A percentile compares a stretch with the other conserved stretches of the same genome.
phyloP scores from a whole-genome alignment of 2,113 vertebrate species.

The Equus przewalskii region DNA sequence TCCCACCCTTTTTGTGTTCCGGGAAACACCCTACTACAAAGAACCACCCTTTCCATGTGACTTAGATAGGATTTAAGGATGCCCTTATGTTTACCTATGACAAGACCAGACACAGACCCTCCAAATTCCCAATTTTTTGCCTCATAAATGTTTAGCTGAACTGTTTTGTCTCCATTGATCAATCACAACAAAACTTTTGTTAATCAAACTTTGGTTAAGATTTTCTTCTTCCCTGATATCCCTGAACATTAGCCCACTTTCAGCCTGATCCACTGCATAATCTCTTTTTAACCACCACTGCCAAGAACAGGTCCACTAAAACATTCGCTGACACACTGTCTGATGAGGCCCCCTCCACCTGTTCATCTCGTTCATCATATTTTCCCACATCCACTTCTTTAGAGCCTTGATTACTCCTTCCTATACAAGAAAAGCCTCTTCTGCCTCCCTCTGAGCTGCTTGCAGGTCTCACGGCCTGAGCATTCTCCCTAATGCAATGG shows the following conservation, averaged over 20 bases:
- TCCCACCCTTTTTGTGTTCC: not conserved
- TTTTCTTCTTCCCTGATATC: not conserved
- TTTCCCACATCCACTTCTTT: not conserved
- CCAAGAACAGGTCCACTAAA: not conserved
- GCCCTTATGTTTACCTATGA: not conserved
- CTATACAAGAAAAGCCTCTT: not conserved
- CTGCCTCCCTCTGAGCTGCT: not conserved
- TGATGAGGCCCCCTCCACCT: not conserved
- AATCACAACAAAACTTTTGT: not conserved
- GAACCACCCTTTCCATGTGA: not conserved
- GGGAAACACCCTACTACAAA: not conserved
- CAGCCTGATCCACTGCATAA: fast-evolving
- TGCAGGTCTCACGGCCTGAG: no score
- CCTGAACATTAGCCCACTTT: not conserved
- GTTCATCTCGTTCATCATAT: not conserved
- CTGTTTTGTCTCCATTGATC: not conserved
- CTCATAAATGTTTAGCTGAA: not conserved
- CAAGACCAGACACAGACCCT: not conserved
- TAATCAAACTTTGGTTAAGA: not conserved
- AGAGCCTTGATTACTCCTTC: not conserved
- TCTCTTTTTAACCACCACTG: not conserved
- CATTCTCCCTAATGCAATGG: fast-evolving
- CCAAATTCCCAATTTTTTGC: not conserved
- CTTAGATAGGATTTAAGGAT: not conserved
- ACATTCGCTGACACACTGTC: not conserved